phyloP scores from a whole-genome alignment of 2,113 vertebrate genomes.

The Martes martes region DNA sequence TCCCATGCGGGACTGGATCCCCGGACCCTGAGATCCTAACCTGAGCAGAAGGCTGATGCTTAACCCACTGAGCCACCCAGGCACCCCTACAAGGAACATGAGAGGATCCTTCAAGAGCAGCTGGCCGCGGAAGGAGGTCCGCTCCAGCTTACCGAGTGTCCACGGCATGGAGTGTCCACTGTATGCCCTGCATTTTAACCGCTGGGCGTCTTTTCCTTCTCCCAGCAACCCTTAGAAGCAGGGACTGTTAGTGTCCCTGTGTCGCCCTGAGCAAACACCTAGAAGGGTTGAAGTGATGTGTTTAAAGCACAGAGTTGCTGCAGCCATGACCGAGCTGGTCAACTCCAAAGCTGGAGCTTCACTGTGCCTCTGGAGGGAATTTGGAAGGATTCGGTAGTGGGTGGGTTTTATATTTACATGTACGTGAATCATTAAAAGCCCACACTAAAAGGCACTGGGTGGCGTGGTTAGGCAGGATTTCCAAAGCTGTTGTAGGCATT shows the following conservation, averaged over 20 bases:
- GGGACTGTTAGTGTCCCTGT: not conserved
- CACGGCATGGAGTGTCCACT: not conserved
- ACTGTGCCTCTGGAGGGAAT: not conserved
- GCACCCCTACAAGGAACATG: not conserved
- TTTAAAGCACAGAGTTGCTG: not conserved
- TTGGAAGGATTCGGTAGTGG: not conserved
- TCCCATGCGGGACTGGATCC: accelerated
- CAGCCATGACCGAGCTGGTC: not conserved
- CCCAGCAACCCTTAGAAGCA: not conserved
- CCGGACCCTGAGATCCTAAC: not conserved
- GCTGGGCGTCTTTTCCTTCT: not conserved
- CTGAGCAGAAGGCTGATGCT: not conserved
- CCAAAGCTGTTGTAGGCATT: not conserved
- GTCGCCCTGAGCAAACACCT: not conserved
- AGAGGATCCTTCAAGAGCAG: not conserved
- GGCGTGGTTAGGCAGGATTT: not conserved
- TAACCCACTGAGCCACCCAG: not conserved
- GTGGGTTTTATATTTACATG: not conserved
- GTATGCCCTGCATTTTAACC: not conserved
- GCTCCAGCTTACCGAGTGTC: not conserved
- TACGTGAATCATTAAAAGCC: not conserved
- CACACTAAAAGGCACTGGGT: not conserved
- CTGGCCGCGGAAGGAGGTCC: not conserved
- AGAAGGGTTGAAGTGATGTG: not conserved
- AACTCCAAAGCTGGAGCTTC: not conserved